These are phyloP conservation scores for Pocillopora verrucosa DNA, from an alignment of 64 coral and sea anemone genomes.

Conservation along the genomic window DNA sequence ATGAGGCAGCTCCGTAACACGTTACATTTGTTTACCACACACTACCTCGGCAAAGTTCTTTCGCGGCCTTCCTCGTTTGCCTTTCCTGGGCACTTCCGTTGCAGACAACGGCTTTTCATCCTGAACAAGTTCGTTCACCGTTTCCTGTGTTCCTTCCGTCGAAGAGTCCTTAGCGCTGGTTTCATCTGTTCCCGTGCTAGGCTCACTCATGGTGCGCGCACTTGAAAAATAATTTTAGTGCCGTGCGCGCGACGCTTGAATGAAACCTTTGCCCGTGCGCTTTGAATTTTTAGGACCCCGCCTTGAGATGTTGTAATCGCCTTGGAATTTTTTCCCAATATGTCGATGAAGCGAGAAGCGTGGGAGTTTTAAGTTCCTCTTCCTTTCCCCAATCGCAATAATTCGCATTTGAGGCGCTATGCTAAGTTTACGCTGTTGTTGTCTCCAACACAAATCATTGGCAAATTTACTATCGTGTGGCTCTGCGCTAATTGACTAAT, in stretches of 20 bases:
- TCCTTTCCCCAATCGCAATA: constrained; percentile 4
- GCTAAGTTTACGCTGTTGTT: constrained; percentile 62
- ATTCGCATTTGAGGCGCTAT: constrained; percentile 62
- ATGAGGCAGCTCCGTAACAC: constrained; percentile 31
- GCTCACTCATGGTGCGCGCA: constrained; percentile 38
- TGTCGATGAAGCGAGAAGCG: constrained; percentile 56
- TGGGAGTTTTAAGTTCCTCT: constrained; percentile 44
- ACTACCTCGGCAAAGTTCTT: constrained; percentile 79
- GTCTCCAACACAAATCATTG: constrained; percentile 73
- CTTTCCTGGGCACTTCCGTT: constrained; percentile 77
- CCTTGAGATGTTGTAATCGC: constrained; percentile 50
- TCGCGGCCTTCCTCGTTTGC: constrained; percentile 74
- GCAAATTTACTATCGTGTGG: constrained; percentile 71
- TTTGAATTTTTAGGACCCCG: constrained; percentile 51
- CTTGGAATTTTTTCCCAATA: constrained; percentile 64
- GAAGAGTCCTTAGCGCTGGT: neutral
- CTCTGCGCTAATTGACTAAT: constrained; percentile 79
- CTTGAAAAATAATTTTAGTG: constrained; percentile 19
- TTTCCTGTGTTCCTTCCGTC: constrained; percentile 46
- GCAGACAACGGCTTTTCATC: constrained; percentile 14
- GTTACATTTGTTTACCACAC: constrained; percentile 29
- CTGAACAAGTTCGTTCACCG: constrained; percentile 35
- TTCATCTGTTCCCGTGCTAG: neutral
- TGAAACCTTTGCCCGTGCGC: constrained; percentile 11
- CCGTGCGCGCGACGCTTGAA: constrained; percentile 1